These are phyloP conservation scores for Dryoscopus gambensis DNA, from an alignment of 2,113 vertebrate genomes.

Conservation along the genomic window DNA sequence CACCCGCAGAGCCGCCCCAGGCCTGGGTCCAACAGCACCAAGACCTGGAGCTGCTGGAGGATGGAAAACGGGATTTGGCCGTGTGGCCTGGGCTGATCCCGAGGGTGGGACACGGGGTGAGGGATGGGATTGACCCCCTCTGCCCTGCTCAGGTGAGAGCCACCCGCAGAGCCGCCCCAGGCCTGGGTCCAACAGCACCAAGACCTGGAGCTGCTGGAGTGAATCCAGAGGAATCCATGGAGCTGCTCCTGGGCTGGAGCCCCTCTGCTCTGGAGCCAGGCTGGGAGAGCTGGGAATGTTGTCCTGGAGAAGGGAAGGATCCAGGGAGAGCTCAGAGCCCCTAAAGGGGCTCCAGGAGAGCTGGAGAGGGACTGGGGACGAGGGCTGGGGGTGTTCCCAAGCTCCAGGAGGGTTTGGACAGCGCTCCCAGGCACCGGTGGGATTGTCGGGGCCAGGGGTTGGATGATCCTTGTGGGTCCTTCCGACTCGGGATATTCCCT, in stretches of 20 bases:
- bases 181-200: fast-evolving
- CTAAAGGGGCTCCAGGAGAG: neutral
- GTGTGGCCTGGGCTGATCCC: neutral
- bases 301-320: neutral
- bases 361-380: neutral
- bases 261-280: neutral
- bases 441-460: neutral
- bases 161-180: neutral
- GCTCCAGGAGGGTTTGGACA: neutral
- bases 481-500: neutral
- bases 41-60: too few relatives aligned
- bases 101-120: neutral
- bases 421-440: neutral
- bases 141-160: neutral
- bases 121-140: neutral
- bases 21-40: too few relatives aligned
- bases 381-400: neutral
- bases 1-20: too few relatives aligned
- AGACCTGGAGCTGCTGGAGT: fast-evolving
- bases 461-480: neutral
- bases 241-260: neutral
- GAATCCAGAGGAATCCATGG: neutral
- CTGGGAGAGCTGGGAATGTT: neutral
- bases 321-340: fast-evolving
- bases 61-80: neutral